phyloP scores from a whole-genome alignment of 1,140 invertebrate species.

The Solenopsis fugax region DNA sequence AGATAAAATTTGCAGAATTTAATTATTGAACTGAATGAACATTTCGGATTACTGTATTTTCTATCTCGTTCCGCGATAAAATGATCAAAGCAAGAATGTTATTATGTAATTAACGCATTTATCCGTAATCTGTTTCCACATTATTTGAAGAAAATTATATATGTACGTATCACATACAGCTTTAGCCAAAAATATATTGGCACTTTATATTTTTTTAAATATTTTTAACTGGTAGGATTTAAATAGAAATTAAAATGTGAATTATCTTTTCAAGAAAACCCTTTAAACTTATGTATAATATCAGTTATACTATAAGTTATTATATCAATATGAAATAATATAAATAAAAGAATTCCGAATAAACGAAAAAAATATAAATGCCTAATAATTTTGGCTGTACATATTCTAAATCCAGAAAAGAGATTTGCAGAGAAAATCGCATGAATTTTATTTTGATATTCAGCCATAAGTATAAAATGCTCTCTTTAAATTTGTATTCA shows the following conservation, averaged over 20 bases:
- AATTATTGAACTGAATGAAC: neutral
- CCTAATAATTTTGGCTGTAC: no score
- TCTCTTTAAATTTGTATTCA: slow-evolving; percentile 1
- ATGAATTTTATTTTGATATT: neutral
- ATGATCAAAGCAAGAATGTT: neutral
- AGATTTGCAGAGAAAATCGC: neutral
- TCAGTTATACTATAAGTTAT: no score
- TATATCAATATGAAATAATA: neutral
- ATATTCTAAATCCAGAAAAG: neutral
- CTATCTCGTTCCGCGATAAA: neutral
- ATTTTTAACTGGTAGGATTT: no score
- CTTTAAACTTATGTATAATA: no score
- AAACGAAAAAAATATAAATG: no score
- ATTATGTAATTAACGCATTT: neutral
- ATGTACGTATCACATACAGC: no score
- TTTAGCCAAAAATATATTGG: no score
- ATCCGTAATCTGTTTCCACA: neutral
- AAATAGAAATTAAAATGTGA: no score
- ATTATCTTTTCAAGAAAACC: no score
- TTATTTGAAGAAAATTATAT: neutral
- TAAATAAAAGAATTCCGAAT: no score
- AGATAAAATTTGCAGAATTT: slow-evolving; percentile 7
- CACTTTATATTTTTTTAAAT: no score
- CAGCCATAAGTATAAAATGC: no score
- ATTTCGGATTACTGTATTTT: neutral